phyloP scores from a whole-genome alignment of 2,888 invertebrate genomes.

The Cynaeus angustus region DNA sequence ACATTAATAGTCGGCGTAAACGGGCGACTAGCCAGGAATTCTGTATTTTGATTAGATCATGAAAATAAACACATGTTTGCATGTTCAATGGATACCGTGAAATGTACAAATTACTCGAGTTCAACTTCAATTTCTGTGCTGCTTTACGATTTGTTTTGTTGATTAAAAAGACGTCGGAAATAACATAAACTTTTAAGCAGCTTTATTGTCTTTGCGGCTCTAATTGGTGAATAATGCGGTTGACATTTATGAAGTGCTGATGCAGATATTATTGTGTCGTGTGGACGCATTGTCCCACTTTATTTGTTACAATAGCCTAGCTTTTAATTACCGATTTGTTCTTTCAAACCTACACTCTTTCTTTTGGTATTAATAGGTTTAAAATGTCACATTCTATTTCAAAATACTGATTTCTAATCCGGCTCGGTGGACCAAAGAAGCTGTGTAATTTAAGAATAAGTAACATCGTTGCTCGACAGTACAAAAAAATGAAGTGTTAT shows the following conservation, averaged over 20 bases:
- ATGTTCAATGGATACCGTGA: slow-evolving; percentile 49
- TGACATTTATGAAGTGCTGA: not conserved
- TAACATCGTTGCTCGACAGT: no score
- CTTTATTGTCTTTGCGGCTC: not conserved
- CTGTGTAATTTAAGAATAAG: no score
- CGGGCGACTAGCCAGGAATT: slow-evolving; percentile 51
- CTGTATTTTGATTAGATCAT: slow-evolving; percentile 52
- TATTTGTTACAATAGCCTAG: not conserved
- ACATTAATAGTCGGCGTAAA: slow-evolving; percentile 36
- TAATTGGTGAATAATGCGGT: not conserved
- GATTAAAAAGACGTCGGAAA: slow-evolving; percentile 31
- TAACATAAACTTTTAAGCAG: not conserved
- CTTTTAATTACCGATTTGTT: not conserved
- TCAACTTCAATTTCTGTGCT: slow-evolving; percentile 1
- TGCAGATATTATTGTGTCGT: not conserved
- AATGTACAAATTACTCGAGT: slow-evolving; percentile 44
- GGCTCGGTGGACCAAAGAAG: no score
- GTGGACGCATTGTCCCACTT: not conserved
- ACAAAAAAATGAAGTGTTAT: no score
- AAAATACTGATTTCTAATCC: no score
- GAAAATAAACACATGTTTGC: slow-evolving; percentile 54
- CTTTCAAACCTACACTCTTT: not conserved
- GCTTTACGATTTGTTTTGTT: slow-evolving; percentile 33
- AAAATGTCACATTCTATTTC: not conserved
- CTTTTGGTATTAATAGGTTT: not conserved